Evolutionary conservation across 2,888 invertebrate species (phyloP).

Genomic region (Ormyrus rosae): DNA sequence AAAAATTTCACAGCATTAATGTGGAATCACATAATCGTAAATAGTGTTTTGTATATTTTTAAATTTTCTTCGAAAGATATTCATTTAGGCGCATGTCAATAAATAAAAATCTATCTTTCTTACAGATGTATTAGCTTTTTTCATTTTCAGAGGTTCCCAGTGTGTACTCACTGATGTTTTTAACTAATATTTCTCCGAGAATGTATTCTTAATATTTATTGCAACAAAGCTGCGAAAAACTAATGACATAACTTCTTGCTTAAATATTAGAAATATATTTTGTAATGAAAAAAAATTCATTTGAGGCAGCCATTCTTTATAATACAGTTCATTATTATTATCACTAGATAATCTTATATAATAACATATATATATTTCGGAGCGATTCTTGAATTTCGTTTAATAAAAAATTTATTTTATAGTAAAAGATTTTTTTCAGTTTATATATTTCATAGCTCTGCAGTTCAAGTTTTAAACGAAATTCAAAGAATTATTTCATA

Average conservation of each 20-base stretch:
- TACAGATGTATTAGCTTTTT: constrained; percentile 13
- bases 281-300: constrained; percentile 44
- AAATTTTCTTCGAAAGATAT: constrained; percentile 22
- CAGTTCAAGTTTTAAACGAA: constrained; percentile 40
- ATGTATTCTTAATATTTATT: constrained; percentile 21
- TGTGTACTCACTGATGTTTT: constrained; percentile 54
- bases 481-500: constrained; percentile 50
- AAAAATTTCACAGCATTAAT: constrained; percentile 52
- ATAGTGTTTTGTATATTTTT: constrained; percentile 39
- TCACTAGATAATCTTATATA: constrained; percentile 51
- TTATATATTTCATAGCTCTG: constrained; percentile 24
- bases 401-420: constrained; percentile 28
- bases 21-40: constrained; percentile 54
- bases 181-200: constrained; percentile 25
- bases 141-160: constrained; percentile 54
- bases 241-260: constrained; percentile 33
- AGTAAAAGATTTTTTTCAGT: not conserved
- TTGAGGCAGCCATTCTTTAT: constrained; percentile 47
- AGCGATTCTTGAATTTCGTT: constrained; percentile 42
- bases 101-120: constrained; percentile 34
- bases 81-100: constrained; percentile 26
- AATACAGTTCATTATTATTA: constrained; percentile 47
- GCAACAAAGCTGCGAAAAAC: constrained; percentile 31
- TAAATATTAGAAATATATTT: constrained; percentile 41
- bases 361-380: constrained; percentile 45